These are phyloP conservation scores for Camelus bactrianus DNA, from an alignment of 2,113 vertebrate genomes.

Conservation along the genomic window DNA sequence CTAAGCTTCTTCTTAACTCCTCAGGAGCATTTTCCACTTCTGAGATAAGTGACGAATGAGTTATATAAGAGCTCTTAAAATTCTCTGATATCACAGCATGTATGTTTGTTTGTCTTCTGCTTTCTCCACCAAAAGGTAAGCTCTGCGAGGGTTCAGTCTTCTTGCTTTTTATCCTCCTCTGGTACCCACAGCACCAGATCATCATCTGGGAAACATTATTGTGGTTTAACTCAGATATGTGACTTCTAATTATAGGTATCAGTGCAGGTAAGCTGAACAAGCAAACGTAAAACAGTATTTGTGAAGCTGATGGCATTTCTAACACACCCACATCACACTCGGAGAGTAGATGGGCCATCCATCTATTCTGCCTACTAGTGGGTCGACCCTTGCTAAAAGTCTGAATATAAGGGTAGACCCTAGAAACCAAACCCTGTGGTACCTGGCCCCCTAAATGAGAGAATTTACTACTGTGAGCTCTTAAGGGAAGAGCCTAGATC, in stretches of 20 bases:
- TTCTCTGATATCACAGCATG: neutral
- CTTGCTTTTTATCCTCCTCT: neutral
- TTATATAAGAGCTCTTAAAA: neutral
- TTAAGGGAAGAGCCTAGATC: conserved; percentile 1
- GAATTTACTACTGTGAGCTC: neutral
- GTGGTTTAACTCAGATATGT: neutral
- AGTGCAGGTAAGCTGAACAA: neutral
- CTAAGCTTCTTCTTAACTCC: neutral
- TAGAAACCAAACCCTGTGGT: neutral
- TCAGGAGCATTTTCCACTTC: conserved; percentile 32
- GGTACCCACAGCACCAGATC: neutral
- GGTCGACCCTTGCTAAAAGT: neutral
- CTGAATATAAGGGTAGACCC: neutral
- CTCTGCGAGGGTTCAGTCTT: neutral
- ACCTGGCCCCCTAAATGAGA: neutral
- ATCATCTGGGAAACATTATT: neutral
- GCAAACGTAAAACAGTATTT: neutral
- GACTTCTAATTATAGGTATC: neutral
- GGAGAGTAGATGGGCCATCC: neutral
- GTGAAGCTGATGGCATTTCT: neutral
- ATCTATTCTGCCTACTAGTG: neutral
- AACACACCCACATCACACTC: neutral
- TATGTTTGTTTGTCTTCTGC: neutral
- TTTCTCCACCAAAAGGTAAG: neutral
- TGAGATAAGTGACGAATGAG: neutral